Evolutionary conservation across 2,888 invertebrate species (phyloP).

Genomic region (Eristalis tenax): DNA sequence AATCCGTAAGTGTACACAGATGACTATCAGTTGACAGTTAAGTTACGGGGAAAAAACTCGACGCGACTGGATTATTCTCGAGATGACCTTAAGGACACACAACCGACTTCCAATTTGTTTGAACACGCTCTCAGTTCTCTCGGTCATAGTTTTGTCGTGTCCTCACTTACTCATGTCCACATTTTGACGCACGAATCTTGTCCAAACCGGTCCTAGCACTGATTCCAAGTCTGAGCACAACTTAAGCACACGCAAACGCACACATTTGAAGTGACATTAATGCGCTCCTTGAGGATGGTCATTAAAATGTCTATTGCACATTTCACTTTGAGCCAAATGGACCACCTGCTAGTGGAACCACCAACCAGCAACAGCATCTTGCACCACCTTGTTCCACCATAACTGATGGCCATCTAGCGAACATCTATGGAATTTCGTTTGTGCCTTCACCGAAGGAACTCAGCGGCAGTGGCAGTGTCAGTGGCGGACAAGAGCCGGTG

Average conservation of each 20-base stretch:
- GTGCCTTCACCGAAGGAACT: background rate
- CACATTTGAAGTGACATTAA: slow-evolving; percentile 55
- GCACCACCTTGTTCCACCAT: slow-evolving; percentile 1
- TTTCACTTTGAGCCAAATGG: slow-evolving; percentile 64
- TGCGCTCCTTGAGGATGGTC: slow-evolving; percentile 64
- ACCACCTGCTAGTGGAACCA: slow-evolving; percentile 63
- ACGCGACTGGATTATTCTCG: too few relatives aligned
- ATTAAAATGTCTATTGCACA: slow-evolving; percentile 57
- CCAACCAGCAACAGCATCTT: background rate
- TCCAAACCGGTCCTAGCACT: slow-evolving; percentile 44
- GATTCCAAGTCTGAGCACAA: background rate
- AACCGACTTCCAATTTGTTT: background rate
- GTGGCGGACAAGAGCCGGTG: slow-evolving; percentile 23
- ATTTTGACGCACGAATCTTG: background rate
- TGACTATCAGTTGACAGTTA: too few relatives aligned
- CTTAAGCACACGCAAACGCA: slow-evolving; percentile 23
- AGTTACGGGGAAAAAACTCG: too few relatives aligned
- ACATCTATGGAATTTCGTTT: slow-evolving; percentile 52
- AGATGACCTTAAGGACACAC: background rate
- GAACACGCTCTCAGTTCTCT: background rate
- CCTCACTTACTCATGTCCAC: background rate
- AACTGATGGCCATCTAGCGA: slow-evolving; percentile 30
- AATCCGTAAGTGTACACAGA: too few relatives aligned
- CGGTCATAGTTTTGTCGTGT: background rate
- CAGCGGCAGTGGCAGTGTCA: background rate